phyloP scores from a whole-genome alignment of 2,113 vertebrate species.

The Ptychochromis oligacanthus region DNA sequence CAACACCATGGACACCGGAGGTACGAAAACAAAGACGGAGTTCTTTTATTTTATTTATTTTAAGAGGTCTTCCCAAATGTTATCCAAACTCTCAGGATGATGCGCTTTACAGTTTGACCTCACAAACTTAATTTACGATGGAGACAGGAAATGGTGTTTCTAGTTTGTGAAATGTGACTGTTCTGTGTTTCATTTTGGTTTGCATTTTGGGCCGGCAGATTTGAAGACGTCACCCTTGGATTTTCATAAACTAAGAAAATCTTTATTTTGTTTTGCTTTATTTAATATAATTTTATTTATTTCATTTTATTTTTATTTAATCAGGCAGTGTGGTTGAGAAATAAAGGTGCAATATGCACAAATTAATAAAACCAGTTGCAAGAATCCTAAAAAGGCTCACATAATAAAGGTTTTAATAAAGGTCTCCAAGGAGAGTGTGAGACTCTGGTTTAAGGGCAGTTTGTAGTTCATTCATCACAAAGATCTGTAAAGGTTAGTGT shows the following conservation, averaged over 20 bases:
- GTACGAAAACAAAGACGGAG: conserved; percentile 60
- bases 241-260: too few relatives aligned
- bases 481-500: neutral
- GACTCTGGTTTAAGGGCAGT: neutral
- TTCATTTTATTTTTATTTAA: neutral
- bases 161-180: too few relatives aligned
- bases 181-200: too few relatives aligned
- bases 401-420: neutral
- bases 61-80: neutral
- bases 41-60: neutral
- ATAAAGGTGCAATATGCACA: too few relatives aligned
- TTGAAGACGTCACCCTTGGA: too few relatives aligned
- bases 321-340: too few relatives aligned
- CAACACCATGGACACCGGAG: conserved; percentile 92
- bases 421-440: neutral
- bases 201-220: too few relatives aligned
- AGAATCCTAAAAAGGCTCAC: neutral
- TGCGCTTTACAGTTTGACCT: too few relatives aligned
- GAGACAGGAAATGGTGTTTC: too few relatives aligned
- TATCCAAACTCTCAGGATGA: too few relatives aligned
- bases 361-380: neutral
- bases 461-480: neutral
- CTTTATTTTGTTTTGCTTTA: neutral
- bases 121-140: too few relatives aligned
- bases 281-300: neutral